Percentiles rank a stretch among this genome's conserved stretches.
Conservation (phyloP, 2,888 invertebrate genomes). For the Octonoba sinensis region DNA sequence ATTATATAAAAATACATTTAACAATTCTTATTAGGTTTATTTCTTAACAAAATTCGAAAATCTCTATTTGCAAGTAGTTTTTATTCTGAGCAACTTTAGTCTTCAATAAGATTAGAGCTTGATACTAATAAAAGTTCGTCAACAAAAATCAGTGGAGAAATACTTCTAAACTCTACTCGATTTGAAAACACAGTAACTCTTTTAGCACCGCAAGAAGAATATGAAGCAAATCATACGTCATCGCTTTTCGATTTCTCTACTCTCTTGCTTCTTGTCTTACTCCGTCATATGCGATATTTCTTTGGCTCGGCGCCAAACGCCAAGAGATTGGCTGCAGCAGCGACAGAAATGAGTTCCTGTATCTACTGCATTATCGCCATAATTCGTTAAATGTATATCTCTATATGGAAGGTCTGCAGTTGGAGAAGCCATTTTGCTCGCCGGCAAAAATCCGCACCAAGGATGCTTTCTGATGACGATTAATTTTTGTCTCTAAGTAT, state of each 20-base stretch:
- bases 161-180: conserved; percentile 17
- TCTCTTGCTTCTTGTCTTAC: conserved; percentile 3
- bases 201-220: background rate
- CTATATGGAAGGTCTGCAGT: too few relatives aligned
- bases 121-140: too few relatives aligned
- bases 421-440: too few relatives aligned
- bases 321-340: conserved; percentile 3
- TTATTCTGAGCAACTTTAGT: too few relatives aligned
- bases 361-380: conserved; percentile 19
- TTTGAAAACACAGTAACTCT: conserved; percentile 32
- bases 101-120: too few relatives aligned
- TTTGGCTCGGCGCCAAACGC: conserved; percentile 31
- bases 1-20: too few relatives aligned
- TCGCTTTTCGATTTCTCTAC: conserved; percentile 38
- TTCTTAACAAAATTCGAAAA: too few relatives aligned
- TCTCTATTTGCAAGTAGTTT: too few relatives aligned
- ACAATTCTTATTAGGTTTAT: too few relatives aligned
- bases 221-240: conserved; percentile 31
- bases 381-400: conserved; percentile 34
- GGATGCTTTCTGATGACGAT: conserved; percentile 1
- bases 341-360: conserved; percentile 15
- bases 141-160: too few relatives aligned
- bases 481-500: conserved; percentile 8
- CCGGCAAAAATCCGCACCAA: too few relatives aligned
- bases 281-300: conserved; percentile 19